Evolutionary conservation across 2,113 vertebrate species (phyloP).

Genomic region (Beaufortia kweichowensis): DNA sequence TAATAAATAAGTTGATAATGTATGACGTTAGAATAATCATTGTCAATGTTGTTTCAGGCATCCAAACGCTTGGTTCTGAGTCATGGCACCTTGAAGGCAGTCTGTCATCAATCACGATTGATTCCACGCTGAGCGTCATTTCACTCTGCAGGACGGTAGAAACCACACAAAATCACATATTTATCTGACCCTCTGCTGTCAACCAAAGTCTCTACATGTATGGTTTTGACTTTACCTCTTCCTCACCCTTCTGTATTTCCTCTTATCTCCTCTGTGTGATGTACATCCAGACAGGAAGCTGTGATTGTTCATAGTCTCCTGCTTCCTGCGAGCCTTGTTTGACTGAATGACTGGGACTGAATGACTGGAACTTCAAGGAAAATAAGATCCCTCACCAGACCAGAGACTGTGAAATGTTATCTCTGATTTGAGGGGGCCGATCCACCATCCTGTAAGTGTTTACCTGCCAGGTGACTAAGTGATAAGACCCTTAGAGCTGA

Average conservation of each 20-base stretch:
- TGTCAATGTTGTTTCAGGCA: neutral
- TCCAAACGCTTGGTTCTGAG: slow-evolving; percentile 14
- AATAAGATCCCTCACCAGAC: slow-evolving; percentile 43
- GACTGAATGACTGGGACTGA: slow-evolving; percentile 27
- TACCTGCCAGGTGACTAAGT: slow-evolving; percentile 37
- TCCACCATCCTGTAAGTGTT: slow-evolving; percentile 30
- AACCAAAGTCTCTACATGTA: slow-evolving; percentile 26
- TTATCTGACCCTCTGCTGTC: slow-evolving; percentile 13
- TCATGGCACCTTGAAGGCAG: neutral
- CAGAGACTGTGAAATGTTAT: slow-evolving; percentile 41
- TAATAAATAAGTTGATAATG: slow-evolving; percentile 27
- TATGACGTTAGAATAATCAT: slow-evolving; percentile 3
- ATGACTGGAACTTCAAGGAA: slow-evolving; percentile 37
- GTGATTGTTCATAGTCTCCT: slow-evolving; percentile 18
- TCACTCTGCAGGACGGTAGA: neutral
- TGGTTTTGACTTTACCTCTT: slow-evolving; percentile 9
- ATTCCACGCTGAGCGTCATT: neutral
- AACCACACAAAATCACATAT: neutral
- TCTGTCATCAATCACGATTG: neutral
- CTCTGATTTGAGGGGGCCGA: slow-evolving; percentile 4
- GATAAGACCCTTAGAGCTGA: slow-evolving; percentile 27
- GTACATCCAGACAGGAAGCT: slow-evolving; percentile 33
- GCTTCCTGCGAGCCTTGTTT: slow-evolving; percentile 34
- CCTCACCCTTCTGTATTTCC: slow-evolving; percentile 19
- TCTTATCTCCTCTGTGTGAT: slow-evolving; percentile 48